Conservation (phyloP, 2,797 vertebrate species). For the Pangasius mekongensis region DNA sequence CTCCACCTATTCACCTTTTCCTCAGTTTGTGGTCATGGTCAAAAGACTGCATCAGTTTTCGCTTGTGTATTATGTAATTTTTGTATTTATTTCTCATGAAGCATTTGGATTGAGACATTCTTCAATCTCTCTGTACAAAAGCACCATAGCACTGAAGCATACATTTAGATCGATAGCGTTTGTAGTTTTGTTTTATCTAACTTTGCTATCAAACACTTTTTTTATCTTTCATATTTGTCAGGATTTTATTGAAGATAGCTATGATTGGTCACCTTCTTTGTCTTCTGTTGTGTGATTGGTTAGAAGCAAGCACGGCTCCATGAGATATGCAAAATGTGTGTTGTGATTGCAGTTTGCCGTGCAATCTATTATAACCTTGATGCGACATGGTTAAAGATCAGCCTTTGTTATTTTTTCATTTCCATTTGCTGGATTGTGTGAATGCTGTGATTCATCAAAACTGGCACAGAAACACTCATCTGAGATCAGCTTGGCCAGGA, state of each 20-base stretch:
- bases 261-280: background rate
- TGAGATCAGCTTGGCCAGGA: background rate
- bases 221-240: background rate
- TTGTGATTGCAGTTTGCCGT: background rate
- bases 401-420: background rate
- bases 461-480: conserved; percentile 1
- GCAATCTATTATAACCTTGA: background rate
- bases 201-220: background rate
- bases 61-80: background rate
- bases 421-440: conserved; percentile 7
- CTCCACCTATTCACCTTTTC: conserved; percentile 24
- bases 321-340: background rate
- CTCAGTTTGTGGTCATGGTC: conserved; percentile 24
- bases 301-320: background rate
- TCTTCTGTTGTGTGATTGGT: background rate
- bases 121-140: background rate
- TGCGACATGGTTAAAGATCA: background rate
- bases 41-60: conserved; percentile 39
- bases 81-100: background rate
- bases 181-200: background rate
- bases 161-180: background rate
- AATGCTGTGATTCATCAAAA: conserved; percentile 17
- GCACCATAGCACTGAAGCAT: background rate
- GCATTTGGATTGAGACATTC: background rate
- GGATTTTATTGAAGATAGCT: background rate